Evolutionary conservation across 1,140 invertebrate genomes (phyloP).

Genomic region (Coptotermes formosanus): DNA sequence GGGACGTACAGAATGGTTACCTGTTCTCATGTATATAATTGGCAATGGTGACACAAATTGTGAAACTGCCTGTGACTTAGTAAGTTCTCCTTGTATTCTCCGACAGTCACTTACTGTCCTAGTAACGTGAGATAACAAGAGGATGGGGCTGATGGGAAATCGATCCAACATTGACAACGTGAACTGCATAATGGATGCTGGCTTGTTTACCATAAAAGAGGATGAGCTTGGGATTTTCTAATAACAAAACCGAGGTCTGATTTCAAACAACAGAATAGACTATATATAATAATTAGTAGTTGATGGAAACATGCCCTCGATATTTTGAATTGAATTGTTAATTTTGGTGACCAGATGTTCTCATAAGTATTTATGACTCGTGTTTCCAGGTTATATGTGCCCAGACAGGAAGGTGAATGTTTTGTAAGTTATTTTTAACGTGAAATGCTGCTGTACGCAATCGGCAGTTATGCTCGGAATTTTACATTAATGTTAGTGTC

Average conservation of each 20-base stretch:
- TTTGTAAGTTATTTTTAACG: neutral
- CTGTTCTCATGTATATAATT: neutral
- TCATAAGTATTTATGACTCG: neutral
- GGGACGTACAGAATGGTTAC: too few relatives aligned
- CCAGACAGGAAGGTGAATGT: neutral
- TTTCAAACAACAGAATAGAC: neutral
- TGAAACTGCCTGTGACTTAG: neutral
- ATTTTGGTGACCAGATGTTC: neutral
- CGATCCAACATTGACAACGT: neutral
- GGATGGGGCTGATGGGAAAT: conserved; percentile 8
- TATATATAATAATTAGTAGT: neutral
- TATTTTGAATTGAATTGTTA: neutral
- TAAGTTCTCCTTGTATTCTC: neutral
- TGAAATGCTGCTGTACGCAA: neutral
- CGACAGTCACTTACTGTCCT: neutral
- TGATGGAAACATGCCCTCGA: neutral
- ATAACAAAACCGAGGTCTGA: neutral
- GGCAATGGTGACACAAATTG: neutral
- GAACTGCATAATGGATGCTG: neutral
- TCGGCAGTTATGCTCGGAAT: neutral
- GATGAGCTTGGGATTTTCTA: neutral
- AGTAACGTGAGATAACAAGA: conserved; percentile 10
- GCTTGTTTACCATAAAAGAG: neutral
- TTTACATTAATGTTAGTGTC: neutral
- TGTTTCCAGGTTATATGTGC: too few relatives aligned